Percentiles rank a stretch among this genome's conserved stretches.
Evolutionary conservation across 2,888 invertebrate species (phyloP).

Genomic region (Xestia sexstrigata): DNA sequence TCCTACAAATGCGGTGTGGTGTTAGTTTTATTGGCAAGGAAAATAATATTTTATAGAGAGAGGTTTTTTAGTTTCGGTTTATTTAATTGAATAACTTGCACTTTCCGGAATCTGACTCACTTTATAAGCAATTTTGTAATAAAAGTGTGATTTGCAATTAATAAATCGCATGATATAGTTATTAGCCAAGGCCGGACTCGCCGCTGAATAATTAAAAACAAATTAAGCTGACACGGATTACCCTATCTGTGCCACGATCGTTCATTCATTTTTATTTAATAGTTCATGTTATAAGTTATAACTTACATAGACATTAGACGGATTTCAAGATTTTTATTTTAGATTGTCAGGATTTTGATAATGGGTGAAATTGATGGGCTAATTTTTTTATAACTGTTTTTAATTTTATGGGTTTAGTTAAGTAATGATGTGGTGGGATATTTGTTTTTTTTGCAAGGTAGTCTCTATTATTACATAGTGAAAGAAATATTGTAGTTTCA

Average conservation of each 20-base stretch:
- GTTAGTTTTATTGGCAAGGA: neutral
- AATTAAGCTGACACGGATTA: conserved; percentile 89
- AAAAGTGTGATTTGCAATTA: conserved; percentile 66
- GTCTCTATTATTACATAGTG: too few species aligned
- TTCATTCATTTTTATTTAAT: conserved; percentile 84
- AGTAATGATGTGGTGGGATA: neutral
- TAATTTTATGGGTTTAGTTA: neutral
- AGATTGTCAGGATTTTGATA: conserved; percentile 56
- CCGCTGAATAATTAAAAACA: conserved; percentile 89
- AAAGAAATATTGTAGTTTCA: neutral
- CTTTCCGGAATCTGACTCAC: neutral
- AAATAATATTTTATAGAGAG: neutral
- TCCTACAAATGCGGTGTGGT: neutral
- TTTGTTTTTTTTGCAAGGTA: neutral
- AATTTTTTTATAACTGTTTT: neutral
- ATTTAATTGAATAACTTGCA: neutral
- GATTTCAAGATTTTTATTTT: conserved; percentile 70
- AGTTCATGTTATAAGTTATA: conserved; percentile 70
- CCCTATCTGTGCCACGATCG: conserved; percentile 83
- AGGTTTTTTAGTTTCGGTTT: neutral
- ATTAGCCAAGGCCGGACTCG: conserved; percentile 88
- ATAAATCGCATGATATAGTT: conserved; percentile 89
- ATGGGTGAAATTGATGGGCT: conserved; percentile 43
- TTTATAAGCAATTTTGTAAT: neutral
- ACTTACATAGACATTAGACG: conserved; percentile 74